Conservation (phyloP, 2,797 vertebrate genomes). For the Poeciliopsis gracilis region DNA sequence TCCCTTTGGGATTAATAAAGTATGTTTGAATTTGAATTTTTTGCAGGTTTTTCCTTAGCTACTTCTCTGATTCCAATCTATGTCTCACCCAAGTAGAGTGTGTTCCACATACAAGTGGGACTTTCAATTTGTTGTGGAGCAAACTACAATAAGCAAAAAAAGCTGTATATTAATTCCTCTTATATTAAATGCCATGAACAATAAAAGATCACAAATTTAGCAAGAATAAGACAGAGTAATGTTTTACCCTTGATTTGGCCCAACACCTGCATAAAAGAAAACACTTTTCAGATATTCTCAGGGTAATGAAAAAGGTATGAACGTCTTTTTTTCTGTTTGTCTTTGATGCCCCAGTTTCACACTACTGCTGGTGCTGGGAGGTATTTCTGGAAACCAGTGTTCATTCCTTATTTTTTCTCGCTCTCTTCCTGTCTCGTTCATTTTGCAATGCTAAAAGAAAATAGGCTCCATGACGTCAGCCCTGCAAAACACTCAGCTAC, state of each 20-base stretch:
- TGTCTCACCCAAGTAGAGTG: not conserved
- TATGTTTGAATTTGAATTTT: no score
- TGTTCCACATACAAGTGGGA: not conserved
- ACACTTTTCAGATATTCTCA: not conserved
- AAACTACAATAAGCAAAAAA: not conserved
- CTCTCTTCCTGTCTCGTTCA: constrained; percentile 32
- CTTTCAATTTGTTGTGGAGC: not conserved
- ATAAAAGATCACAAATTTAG: not conserved
- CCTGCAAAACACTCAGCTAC: constrained; percentile 59
- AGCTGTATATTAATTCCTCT: not conserved
- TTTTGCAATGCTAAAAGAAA: constrained; percentile 60
- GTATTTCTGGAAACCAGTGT: constrained; percentile 55
- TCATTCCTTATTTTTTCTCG: constrained; percentile 23
- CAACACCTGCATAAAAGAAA: not conserved
- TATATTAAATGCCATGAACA: not conserved
- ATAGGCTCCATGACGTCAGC: constrained; percentile 69
- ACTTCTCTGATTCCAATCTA: not conserved
- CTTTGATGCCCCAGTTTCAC: constrained; percentile 1
- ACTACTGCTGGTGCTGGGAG: constrained; percentile 20
- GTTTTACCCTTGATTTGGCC: not conserved
- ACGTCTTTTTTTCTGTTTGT: not conserved
- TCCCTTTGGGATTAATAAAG: no score
- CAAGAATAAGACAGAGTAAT: not conserved
- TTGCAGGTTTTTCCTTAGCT: not conserved
- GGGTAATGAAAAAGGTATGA: not conserved